Evolutionary conservation across 2,888 invertebrate genomes (phyloP).

Genomic region (Drosophila nr. perissopoda): DNA sequence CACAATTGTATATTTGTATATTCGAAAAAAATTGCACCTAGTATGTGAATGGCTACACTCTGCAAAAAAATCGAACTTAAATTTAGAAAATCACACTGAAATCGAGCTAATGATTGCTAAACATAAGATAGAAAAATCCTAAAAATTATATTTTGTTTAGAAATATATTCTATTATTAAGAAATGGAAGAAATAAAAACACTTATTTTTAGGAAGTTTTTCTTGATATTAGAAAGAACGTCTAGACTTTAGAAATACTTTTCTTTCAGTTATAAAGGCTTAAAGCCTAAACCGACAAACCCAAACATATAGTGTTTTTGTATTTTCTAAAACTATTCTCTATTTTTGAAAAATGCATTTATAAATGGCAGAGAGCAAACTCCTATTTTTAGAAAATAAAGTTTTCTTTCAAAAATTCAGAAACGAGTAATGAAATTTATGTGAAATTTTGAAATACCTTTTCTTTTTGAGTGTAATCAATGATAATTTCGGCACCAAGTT

Average conservation of each 20-base stretch:
- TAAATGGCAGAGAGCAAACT: background rate
- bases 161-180: background rate
- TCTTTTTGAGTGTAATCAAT: constrained; percentile 7
- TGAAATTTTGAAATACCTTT: background rate
- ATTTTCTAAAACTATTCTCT: background rate
- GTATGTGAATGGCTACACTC: constrained; percentile 9
- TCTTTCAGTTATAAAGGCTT: background rate
- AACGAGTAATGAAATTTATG: background rate
- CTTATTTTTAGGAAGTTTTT: background rate
- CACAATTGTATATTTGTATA: constrained; percentile 46
- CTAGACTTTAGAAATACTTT: too few relatives aligned
- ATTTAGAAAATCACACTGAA: background rate
- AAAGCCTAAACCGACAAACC: background rate
- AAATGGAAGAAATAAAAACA: background rate
- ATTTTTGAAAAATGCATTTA: background rate
- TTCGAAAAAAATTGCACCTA: constrained; percentile 6
- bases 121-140: background rate
- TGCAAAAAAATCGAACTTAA: background rate
- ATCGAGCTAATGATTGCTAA: too few relatives aligned
- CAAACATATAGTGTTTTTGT: background rate
- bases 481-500: constrained; percentile 17
- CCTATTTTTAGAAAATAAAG: background rate
- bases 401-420: background rate
- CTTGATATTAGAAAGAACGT: too few relatives aligned
- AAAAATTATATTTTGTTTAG: background rate